Conservation (phyloP, 2,113 vertebrate species). For the Apaloderma vittatum region DNA sequence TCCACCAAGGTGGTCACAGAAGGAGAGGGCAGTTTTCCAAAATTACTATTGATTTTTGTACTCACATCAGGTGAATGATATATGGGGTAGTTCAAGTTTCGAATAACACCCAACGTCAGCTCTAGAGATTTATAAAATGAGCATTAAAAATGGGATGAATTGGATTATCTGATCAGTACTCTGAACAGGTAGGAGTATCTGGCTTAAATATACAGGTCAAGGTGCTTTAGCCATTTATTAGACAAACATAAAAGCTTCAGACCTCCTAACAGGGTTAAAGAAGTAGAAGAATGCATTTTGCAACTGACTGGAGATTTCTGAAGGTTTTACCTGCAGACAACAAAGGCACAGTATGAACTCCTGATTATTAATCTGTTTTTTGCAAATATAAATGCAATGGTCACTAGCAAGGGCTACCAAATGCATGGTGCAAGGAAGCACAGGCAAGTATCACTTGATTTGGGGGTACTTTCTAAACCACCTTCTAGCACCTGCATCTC, state of each 20-base stretch:
- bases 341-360: background rate
- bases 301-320: background rate
- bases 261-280: background rate
- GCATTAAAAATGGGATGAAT: background rate
- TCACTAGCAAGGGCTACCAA: background rate
- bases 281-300: background rate
- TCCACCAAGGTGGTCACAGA: slow-evolving; percentile 42
- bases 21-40: slow-evolving; percentile 42
- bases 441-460: background rate
- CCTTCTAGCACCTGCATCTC: background rate
- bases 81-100: background rate
- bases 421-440: background rate
- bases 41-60: slow-evolving; percentile 30
- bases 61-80: slow-evolving; percentile 13
- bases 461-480: background rate
- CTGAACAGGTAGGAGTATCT: background rate
- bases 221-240: background rate
- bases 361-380: background rate
- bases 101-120: background rate
- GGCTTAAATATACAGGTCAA: background rate
- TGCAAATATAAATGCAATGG: background rate
- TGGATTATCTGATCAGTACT: slow-evolving; percentile 10
- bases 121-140: slow-evolving; percentile 28
- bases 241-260: background rate
- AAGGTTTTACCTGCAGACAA: background rate